phyloP scores from a whole-genome alignment of 2,888 invertebrate species.

The Bombyx huttoni region DNA sequence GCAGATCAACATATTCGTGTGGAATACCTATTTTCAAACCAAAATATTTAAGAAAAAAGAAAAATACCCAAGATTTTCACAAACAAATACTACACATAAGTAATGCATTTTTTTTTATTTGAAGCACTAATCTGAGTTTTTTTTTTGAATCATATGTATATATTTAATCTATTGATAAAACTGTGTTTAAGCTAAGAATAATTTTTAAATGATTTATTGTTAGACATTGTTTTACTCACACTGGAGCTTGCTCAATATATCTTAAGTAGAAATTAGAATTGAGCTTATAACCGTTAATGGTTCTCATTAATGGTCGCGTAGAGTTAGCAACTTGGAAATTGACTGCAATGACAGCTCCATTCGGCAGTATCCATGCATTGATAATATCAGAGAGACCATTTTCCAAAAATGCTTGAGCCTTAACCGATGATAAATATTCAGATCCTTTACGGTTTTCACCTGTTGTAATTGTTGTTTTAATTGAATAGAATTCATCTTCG shows the following conservation, averaged over 20 bases:
- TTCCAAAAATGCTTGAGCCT: constrained; percentile 83
- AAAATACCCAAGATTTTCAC: no score
- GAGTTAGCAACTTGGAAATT: constrained; percentile 63
- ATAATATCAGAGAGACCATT: constrained; percentile 84
- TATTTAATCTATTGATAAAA: no score
- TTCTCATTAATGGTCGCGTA: constrained; percentile 18
- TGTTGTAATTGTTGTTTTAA: constrained; percentile 78
- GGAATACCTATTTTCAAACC: no score
- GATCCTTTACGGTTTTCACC: constrained; percentile 75
- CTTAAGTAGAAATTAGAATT: constrained; percentile 85
- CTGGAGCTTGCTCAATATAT: constrained; percentile 86
- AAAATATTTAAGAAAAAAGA: no score
- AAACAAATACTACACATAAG: neutral
- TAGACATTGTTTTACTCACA: constrained; percentile 43
- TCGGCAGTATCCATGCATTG: constrained; percentile 84
- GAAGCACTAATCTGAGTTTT: no score
- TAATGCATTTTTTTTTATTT: neutral
- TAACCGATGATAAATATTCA: constrained; percentile 83
- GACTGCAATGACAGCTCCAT: constrained; percentile 83
- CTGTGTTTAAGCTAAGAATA: no score
- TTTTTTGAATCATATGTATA: no score
- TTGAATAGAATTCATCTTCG: constrained; percentile 80
- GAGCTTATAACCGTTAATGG: constrained; percentile 51
- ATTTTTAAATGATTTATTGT: neutral
- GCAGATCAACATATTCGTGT: no score